Percentiles rank a stretch among this genome's conserved stretches.
Conservation (phyloP, 2,797 vertebrate species). For the Peromyscus melanophrys region DNA sequence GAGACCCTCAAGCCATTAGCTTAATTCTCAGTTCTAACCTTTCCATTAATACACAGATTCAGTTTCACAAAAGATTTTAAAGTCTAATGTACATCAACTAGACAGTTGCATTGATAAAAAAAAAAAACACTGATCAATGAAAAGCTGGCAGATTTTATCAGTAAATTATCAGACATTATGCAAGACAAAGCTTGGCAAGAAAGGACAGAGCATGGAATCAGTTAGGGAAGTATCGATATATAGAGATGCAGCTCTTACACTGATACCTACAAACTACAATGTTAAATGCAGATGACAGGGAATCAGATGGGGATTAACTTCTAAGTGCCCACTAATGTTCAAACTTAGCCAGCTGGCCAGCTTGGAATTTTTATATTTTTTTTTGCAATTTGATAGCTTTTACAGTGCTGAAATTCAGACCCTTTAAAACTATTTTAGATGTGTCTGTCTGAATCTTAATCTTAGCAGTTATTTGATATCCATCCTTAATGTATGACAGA, state of each 20-base stretch:
- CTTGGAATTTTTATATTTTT: constrained; percentile 1
- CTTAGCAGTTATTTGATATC: constrained; percentile 45
- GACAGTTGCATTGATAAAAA: not conserved
- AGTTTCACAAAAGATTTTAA: not conserved
- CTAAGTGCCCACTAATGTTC: constrained; percentile 30
- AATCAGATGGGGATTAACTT: not conserved
- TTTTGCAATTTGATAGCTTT: constrained; percentile 49
- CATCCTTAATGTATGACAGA: not conserved
- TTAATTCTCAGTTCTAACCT: not conserved
- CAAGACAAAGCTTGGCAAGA: constrained; percentile 1
- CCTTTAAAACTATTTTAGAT: constrained; percentile 62
- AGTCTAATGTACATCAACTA: not conserved
- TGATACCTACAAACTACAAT: constrained; percentile 15
- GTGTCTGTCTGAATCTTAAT: constrained; percentile 23
- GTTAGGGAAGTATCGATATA: not conserved
- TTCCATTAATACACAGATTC: not conserved
- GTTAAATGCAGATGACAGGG: not conserved
- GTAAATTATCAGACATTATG: not conserved
- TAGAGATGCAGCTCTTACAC: not conserved
- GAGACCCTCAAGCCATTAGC: not conserved
- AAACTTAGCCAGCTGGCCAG: constrained; percentile 23
- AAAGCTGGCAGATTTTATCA: not conserved
- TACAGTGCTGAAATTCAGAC: constrained; percentile 58
- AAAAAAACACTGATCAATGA: not conserved
- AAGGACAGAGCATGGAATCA: constrained; percentile 28